These are phyloP conservation scores for Eupithecia subfuscata DNA, from an alignment of 2,888 invertebrate species.

Conservation along the genomic window DNA sequence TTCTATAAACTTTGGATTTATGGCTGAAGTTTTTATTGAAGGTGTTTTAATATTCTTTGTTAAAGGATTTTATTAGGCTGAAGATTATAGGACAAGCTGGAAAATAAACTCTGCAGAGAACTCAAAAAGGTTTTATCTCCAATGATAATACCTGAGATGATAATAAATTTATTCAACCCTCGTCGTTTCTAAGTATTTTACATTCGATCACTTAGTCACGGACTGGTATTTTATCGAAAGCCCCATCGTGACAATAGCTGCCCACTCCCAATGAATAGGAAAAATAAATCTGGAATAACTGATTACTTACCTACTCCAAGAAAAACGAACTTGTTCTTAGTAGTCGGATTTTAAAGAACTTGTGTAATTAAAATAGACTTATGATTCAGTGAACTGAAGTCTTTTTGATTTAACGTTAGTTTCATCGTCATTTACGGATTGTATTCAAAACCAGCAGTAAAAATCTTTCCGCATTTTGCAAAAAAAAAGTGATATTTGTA, in stretches of 20 bases:
- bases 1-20: conserved; percentile 33
- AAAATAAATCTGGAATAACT: not conserved
- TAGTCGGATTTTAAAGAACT: not conserved
- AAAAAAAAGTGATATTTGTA: no score
- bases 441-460: no score
- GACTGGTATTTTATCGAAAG: not conserved
- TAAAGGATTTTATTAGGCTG: conserved; percentile 30
- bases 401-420: not conserved
- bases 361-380: not conserved
- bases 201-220: not conserved
- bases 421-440: not conserved
- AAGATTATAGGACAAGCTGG: conserved; percentile 4
- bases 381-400: no score
- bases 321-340: not conserved
- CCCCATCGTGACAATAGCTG: not conserved
- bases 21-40: conserved; percentile 32
- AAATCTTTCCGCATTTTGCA: no score
- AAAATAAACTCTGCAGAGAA: not conserved
- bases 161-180: not conserved
- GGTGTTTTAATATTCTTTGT: conserved; percentile 36
- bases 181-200: not conserved
- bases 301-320: not conserved
- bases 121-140: not conserved
- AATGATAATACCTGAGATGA: not conserved
- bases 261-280: not conserved